Conservation (phyloP, 1,140 invertebrate genomes). For the Drosophila bifasciata region DNA sequence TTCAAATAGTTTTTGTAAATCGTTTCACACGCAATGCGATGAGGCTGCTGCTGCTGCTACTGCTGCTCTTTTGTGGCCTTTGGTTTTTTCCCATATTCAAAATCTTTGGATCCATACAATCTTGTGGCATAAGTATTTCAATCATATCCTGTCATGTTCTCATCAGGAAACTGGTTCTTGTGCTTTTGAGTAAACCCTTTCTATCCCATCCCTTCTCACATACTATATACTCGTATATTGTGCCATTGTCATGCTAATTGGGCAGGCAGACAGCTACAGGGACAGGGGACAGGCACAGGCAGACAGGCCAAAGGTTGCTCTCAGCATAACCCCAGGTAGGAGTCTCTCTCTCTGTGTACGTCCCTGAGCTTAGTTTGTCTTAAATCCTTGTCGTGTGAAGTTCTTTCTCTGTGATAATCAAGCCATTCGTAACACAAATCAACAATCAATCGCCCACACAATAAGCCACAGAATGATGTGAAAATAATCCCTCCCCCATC, state of each 20-base stretch:
- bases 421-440: constrained; percentile 20
- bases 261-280: constrained; percentile 6
- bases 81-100: constrained; percentile 44
- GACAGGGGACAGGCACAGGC: constrained; percentile 6
- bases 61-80: constrained; percentile 43
- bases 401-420: constrained; percentile 31
- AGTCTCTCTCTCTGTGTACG: neutral
- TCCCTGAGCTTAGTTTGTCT: constrained; percentile 41
- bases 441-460: constrained; percentile 48
- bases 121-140: constrained; percentile 41
- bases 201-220: constrained; percentile 10
- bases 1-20: constrained; percentile 18
- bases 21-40: constrained; percentile 58
- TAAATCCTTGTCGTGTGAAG: constrained; percentile 40
- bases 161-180: constrained; percentile 57
- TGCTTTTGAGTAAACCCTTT: constrained; percentile 32
- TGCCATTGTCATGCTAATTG: constrained; percentile 79
- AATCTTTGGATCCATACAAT: constrained; percentile 24
- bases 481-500: constrained; percentile 1
- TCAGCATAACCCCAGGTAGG: constrained; percentile 29
- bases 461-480: constrained; percentile 13
- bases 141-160: constrained; percentile 68
- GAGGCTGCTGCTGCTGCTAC: constrained; percentile 11
- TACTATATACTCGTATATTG: constrained; percentile 2
- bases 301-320: constrained; percentile 18